phyloP scores from a whole-genome alignment of 2,888 invertebrate genomes.

The Argyra leucocephala region DNA sequence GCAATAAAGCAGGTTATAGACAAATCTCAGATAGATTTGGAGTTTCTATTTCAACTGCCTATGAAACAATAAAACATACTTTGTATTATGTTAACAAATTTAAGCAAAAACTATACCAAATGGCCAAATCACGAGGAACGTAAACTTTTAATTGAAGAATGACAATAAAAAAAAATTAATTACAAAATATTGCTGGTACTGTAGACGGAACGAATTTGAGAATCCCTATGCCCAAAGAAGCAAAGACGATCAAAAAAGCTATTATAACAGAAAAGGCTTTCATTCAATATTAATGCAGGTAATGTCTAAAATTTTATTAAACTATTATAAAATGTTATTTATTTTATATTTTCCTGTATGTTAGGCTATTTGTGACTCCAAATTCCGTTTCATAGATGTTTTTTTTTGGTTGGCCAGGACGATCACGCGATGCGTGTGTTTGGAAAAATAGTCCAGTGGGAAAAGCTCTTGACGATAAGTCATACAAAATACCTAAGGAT shows the following conservation, averaged over 20 bases:
- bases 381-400: slow-evolving; percentile 8
- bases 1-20: slow-evolving; percentile 11
- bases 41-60: slow-evolving; percentile 7
- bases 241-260: neutral
- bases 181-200: slow-evolving; percentile 12
- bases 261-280: slow-evolving; percentile 12
- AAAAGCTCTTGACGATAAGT: neutral
- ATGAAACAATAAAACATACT: neutral
- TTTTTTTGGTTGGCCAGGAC: slow-evolving; percentile 16
- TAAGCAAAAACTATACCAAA: neutral
- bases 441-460: slow-evolving; percentile 13
- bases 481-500: neutral
- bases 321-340: too few species aligned
- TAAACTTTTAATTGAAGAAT: neutral
- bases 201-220: slow-evolving; percentile 10
- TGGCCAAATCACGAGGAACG: neutral
- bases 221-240: neutral
- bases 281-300: slow-evolving; percentile 15
- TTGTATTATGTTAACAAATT: neutral
- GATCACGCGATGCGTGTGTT: slow-evolving; percentile 13
- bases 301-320: slow-evolving; percentile 5
- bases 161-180: slow-evolving; percentile 8
- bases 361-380: slow-evolving; percentile 13
- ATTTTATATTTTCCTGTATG: slow-evolving; percentile 8
- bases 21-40: slow-evolving; percentile 14